Evolutionary conservation across 92 coral and sea anemone genomes (phyloP).

Genomic region (Muricea muricata): DNA sequence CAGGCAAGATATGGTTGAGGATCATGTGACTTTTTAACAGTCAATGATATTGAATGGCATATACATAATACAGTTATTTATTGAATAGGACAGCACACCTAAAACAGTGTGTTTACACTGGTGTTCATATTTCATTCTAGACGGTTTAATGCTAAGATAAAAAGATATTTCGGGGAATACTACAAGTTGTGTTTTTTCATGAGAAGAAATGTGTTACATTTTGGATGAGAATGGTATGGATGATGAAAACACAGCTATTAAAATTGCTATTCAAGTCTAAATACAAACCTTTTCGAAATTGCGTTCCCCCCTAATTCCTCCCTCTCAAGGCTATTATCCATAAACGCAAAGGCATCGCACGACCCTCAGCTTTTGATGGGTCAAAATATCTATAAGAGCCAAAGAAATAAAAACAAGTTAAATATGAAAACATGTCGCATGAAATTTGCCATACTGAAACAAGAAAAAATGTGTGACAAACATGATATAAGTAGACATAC

Average conservation of each 20-base stretch:
- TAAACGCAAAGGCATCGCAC: conserved; percentile 91
- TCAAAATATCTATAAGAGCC: conserved; percentile 25
- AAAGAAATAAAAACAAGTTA: conserved; percentile 3
- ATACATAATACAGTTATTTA: no score
- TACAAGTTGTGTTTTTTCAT: no score
- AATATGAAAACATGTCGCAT: background rate
- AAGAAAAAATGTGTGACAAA: background rate
- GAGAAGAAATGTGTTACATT: background rate
- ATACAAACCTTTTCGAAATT: conserved; percentile 93
- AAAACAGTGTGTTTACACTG: conserved; percentile 29
- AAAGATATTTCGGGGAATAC: background rate
- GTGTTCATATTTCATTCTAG: no score
- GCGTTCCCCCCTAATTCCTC: conserved; percentile 99
- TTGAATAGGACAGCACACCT: no score
- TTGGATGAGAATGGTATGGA: background rate
- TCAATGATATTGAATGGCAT: no score
- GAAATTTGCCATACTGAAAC: background rate
- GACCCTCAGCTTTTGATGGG: conserved; percentile 71
- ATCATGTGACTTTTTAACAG: no score
- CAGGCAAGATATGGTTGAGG: no score
- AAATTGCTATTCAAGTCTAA: background rate
- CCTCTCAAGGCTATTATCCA: conserved; percentile 98
- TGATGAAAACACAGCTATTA: background rate
- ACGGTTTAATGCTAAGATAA: conserved; percentile 13
- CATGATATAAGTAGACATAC: conserved; percentile 1